These are phyloP conservation scores for Dorcus hopei DNA, from an alignment of 2,888 invertebrate species.

Conservation along the genomic window DNA sequence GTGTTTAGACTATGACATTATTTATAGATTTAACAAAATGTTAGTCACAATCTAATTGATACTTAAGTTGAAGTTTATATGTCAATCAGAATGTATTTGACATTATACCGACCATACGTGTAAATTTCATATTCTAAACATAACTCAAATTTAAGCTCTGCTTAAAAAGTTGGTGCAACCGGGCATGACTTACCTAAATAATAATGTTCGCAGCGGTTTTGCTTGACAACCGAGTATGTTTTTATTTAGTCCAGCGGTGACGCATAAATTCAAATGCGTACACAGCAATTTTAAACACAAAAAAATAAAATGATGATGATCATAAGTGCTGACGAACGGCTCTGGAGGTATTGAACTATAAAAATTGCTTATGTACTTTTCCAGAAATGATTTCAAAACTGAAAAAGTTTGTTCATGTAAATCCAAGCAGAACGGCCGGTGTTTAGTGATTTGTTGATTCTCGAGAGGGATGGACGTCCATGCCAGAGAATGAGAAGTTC, in stretches of 20 bases:
- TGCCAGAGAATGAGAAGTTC: slow-evolving; percentile 61
- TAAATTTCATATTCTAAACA: too few species aligned
- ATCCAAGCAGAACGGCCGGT: slow-evolving; percentile 61
- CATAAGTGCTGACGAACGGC: slow-evolving; percentile 51
- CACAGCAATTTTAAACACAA: slow-evolving; percentile 56
- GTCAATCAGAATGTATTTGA: too few species aligned
- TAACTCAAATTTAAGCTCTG: too few species aligned
- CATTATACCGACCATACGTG: too few species aligned
- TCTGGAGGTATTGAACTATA: slow-evolving; percentile 46
- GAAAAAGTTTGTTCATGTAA: slow-evolving; percentile 59
- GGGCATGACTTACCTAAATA: slow-evolving; percentile 50
- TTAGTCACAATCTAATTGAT: too few species aligned
- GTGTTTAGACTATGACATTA: too few species aligned
- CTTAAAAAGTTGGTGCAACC: too few species aligned
- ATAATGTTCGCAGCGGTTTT: slow-evolving; percentile 52
- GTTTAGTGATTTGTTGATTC: slow-evolving; percentile 54
- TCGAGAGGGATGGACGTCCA: slow-evolving; percentile 56
- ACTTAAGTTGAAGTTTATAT: too few species aligned
- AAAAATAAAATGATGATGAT: slow-evolving; percentile 58
- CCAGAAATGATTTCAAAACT: slow-evolving; percentile 54
- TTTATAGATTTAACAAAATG: too few species aligned
- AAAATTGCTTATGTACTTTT: slow-evolving; percentile 56
- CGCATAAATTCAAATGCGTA: slow-evolving; percentile 58
- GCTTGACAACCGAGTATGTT: slow-evolving; percentile 55
- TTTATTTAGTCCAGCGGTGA: slow-evolving; percentile 51